These are phyloP conservation scores for Brachionus plicatilis DNA, from an alignment of 1,140 invertebrate species.

Conservation along the genomic window DNA sequence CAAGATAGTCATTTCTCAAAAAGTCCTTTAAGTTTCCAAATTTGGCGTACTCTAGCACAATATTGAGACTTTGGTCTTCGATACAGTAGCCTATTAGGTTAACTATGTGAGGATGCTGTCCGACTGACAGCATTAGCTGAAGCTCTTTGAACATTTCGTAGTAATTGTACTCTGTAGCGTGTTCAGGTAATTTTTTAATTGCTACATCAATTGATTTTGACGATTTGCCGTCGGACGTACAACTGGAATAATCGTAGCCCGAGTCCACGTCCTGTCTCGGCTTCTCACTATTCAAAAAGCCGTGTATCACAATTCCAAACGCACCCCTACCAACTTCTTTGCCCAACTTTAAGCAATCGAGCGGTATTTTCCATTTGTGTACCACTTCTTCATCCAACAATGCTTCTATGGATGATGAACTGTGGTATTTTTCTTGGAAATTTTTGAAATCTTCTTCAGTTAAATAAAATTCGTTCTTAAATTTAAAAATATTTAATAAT, in stretches of 20 bases:
- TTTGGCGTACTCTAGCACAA: slow-evolving; percentile 8
- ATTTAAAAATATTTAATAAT: background rate
- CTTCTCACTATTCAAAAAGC: background rate
- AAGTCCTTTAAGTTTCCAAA: slow-evolving; percentile 31
- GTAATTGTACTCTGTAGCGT: background rate
- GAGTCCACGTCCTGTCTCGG: background rate
- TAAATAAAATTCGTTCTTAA: slow-evolving; percentile 7
- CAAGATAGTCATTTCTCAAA: background rate
- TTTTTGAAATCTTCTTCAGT: slow-evolving; percentile 28
- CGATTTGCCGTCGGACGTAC: background rate
- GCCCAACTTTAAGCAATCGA: background rate
- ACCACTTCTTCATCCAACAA: background rate
- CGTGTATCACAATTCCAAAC: slow-evolving; percentile 14
- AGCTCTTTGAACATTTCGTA: slow-evolving; percentile 25
- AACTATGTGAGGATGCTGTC: slow-evolving; percentile 30
- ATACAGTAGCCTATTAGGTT: slow-evolving; percentile 4
- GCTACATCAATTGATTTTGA: background rate
- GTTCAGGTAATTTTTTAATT: slow-evolving; percentile 5
- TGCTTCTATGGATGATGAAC: slow-evolving; percentile 1
- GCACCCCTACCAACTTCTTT: slow-evolving; percentile 19
- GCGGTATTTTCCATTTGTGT: slow-evolving; percentile 23
- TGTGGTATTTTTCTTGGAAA: background rate
- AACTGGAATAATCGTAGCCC: background rate
- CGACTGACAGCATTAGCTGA: background rate
- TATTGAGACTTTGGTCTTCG: background rate